Evolutionary conservation across 2,797 vertebrate species (phyloP).

Genomic region (Danio jaintianensis): DNA sequence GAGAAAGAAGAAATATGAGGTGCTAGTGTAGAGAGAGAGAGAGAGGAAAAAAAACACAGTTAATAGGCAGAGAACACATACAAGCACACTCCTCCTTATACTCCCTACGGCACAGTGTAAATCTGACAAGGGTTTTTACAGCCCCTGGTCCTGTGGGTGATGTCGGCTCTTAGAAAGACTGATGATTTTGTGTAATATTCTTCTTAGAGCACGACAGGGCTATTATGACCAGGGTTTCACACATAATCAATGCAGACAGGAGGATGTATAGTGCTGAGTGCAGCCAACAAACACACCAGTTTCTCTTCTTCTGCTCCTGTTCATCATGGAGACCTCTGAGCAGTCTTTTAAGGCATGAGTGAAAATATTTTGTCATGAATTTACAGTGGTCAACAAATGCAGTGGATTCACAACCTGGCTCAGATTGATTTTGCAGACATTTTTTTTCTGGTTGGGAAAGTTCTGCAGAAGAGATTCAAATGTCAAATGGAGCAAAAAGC

Average conservation of each 20-base stretch:
- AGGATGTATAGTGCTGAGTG: conserved; percentile 57
- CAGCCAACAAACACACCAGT: conserved; percentile 35
- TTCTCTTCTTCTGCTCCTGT: background rate
- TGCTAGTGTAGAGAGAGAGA: background rate
- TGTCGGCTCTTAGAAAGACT: conserved; percentile 58
- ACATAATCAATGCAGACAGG: conserved; percentile 70
- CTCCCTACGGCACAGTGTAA: conserved; percentile 30
- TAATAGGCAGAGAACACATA: conserved; percentile 21
- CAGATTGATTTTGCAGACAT: conserved; percentile 1
- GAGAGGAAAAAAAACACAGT: background rate
- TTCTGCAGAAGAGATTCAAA: background rate
- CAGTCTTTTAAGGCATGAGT: conserved; percentile 4
- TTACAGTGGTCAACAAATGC: background rate
- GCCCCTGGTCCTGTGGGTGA: conserved; percentile 43
- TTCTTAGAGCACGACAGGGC: conserved; percentile 60
- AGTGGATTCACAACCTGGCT: background rate
- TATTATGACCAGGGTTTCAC: conserved; percentile 62
- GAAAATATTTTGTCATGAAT: conserved; percentile 10
- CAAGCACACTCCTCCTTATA: background rate
- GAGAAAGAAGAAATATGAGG: conserved; percentile 23
- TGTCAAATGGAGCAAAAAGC: background rate
- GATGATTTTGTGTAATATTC: conserved; percentile 62
- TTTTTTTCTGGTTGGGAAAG: background rate
- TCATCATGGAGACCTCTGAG: background rate
- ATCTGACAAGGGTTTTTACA: conserved; percentile 54